These are phyloP conservation scores for Phylloscopus collybita DNA, from an alignment of 2,797 vertebrate genomes.

Conservation along the genomic window DNA sequence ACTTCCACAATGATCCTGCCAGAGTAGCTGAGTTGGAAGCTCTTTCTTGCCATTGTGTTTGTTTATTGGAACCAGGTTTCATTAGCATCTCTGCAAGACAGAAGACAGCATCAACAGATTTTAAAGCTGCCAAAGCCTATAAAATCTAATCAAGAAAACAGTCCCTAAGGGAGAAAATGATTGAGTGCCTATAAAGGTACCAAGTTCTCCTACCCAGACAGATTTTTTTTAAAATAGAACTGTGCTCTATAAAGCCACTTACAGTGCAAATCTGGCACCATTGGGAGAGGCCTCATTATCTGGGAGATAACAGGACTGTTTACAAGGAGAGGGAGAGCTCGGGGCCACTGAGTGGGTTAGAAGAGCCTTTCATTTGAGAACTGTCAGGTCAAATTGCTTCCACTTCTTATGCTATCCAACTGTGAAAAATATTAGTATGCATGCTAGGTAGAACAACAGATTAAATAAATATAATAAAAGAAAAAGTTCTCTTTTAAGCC, in stretches of 20 bases:
- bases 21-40: background rate
- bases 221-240: background rate
- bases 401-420: background rate
- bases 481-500: background rate
- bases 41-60: background rate
- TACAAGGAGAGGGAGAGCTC: background rate
- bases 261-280: background rate
- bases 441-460: background rate
- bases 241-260: background rate
- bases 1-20: background rate
- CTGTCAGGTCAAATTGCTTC: conserved; percentile 22
- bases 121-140: conserved; percentile 2
- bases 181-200: background rate
- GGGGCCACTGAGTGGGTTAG: background rate
- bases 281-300: background rate
- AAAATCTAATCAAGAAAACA: conserved; percentile 3
- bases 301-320: background rate
- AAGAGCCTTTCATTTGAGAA: background rate
- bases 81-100: background rate
- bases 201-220: background rate
- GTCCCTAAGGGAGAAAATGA: background rate
- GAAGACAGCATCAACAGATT: background rate
- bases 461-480: background rate
- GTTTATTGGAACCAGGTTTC: conserved; percentile 1
- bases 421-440: background rate